phyloP scores from a whole-genome alignment of 2,797 vertebrate genomes.

The Loris lydekkerianus region DNA sequence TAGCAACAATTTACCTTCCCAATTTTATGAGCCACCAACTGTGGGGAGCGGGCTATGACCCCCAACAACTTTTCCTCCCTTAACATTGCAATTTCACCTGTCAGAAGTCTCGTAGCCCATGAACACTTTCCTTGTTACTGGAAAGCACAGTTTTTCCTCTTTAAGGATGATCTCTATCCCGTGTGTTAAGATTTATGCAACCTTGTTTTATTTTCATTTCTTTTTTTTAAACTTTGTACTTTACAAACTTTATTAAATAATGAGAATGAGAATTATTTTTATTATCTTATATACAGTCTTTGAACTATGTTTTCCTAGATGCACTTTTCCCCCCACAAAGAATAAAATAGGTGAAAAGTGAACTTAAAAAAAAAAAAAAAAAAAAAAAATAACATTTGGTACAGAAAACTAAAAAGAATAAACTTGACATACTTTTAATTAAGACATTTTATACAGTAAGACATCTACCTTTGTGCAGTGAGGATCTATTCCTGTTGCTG shows the following conservation, averaged over 20 bases:
- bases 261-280: conserved; percentile 77
- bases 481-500: background rate
- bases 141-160: too few relatives aligned
- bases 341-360: conserved; percentile 72
- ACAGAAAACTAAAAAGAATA: conserved; percentile 74
- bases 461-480: background rate
- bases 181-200: too few relatives aligned
- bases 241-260: conserved; percentile 91
- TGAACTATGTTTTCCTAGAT: conserved; percentile 77
- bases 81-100: too few relatives aligned
- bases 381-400: conserved; percentile 52
- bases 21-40: background rate
- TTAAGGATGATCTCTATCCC: too few relatives aligned
- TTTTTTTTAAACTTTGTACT: conserved; percentile 80
- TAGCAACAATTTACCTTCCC: background rate
- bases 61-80: too few relatives aligned
- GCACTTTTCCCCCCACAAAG: conserved; percentile 47
- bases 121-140: too few relatives aligned
- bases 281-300: conserved; percentile 86
- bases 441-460: conserved; percentile 44
- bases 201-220: too few relatives aligned
- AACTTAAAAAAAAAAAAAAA: conserved; percentile 27
- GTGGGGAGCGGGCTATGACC: too few relatives aligned
- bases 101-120: too few relatives aligned
- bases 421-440: conserved; percentile 67